These are phyloP conservation scores for Crossoptilon crossoptilon DNA, from an alignment of 2,797 vertebrate genomes.

Conservation along the genomic window DNA sequence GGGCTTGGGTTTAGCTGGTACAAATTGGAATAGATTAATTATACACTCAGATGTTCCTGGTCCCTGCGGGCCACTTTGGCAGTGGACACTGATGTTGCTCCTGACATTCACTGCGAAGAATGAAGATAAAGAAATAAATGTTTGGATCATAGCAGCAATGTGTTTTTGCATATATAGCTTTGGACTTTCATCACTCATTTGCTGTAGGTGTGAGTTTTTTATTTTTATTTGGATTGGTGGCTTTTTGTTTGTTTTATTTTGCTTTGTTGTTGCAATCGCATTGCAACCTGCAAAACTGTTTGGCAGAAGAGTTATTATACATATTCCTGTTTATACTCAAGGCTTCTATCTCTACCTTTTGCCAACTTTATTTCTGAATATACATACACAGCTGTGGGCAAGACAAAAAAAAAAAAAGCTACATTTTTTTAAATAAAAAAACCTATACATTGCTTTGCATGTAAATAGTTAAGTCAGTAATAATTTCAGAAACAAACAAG, in stretches of 20 bases:
- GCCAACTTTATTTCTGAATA: background rate
- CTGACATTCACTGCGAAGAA: background rate
- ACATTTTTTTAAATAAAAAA: slow-evolving; percentile 20
- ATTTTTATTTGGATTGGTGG: background rate
- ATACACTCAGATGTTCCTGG: background rate
- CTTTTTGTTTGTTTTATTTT: fast-evolving
- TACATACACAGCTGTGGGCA: fast-evolving
- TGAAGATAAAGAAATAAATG: background rate
- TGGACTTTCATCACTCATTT: background rate
- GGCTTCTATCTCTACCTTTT: background rate
- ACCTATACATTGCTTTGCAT: background rate
- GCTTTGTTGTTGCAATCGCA: background rate
- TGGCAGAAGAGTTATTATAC: background rate
- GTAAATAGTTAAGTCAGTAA: background rate
- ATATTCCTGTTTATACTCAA: background rate
- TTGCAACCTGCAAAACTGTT: background rate
- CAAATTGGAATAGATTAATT: background rate
- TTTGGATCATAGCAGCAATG: background rate
- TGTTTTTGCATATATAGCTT: background rate
- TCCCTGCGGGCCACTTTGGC: background rate
- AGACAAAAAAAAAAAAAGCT: slow-evolving; percentile 27
- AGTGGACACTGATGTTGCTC: background rate
- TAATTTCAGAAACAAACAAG: slow-evolving; percentile 20
- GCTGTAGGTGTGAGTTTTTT: too few species aligned
- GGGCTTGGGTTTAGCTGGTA: background rate